A percentile compares a stretch with the other conserved stretches of the same genome.
Conservation (phyloP, 2,797 vertebrate species). For the Tarsius wallacei region DNA sequence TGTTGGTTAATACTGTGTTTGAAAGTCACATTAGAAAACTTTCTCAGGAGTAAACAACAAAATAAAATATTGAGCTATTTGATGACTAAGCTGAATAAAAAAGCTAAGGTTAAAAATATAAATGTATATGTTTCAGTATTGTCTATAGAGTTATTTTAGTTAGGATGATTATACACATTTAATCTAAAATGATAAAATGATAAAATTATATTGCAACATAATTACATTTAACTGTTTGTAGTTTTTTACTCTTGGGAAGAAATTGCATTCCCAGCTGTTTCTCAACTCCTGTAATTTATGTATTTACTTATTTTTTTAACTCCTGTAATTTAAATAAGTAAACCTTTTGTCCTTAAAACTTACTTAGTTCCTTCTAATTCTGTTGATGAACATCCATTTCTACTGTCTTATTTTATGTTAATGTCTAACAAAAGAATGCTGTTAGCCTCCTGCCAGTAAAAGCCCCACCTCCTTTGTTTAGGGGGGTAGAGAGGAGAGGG, state of each 20-base stretch:
- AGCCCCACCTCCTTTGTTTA: constrained; percentile 90
- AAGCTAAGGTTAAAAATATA: constrained; percentile 74
- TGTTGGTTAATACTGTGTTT: constrained; percentile 56
- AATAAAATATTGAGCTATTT: constrained; percentile 78
- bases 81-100: constrained; percentile 88
- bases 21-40: constrained; percentile 45
- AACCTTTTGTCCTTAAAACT: constrained; percentile 93
- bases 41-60: constrained; percentile 71
- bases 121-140: constrained; percentile 78
- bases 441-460: constrained; percentile 91
- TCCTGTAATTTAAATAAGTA: constrained; percentile 93
- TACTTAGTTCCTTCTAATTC: constrained; percentile 92
- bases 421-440: constrained; percentile 92
- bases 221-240: constrained; percentile 87
- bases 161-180: constrained; percentile 87
- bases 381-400: constrained; percentile 93
- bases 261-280: constrained; percentile 91
- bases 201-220: constrained; percentile 89
- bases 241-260: constrained; percentile 89
- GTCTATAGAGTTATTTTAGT: constrained; percentile 87
- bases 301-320: constrained; percentile 84
- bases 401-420: constrained; percentile 92
- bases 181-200: constrained; percentile 87
- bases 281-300: constrained; percentile 91
- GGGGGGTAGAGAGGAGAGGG: constrained; percentile 87